phyloP scores from a whole-genome alignment of 2,888 invertebrate species.

The Agriopis leucophaearia region DNA sequence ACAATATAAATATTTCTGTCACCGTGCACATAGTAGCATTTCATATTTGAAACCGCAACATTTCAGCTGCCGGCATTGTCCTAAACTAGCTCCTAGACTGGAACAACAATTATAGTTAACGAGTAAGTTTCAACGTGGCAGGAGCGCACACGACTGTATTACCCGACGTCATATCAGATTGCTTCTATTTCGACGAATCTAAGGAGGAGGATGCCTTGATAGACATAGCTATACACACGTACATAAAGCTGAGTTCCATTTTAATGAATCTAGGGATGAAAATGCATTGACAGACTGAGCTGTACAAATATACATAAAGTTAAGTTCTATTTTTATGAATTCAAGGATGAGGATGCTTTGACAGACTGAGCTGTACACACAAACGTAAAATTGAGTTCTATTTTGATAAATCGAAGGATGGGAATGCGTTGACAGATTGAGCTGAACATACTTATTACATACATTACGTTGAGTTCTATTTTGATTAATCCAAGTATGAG shows the following conservation, averaged over 20 bases:
- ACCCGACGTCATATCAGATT: slow-evolving; percentile 25
- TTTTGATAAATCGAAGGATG: slow-evolving; percentile 1
- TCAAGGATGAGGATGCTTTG: background rate
- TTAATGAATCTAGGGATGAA: slow-evolving; percentile 1
- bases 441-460: background rate
- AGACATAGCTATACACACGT: background rate
- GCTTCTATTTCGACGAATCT: slow-evolving; percentile 18
- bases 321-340: slow-evolving; percentile 10
- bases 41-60: slow-evolving; percentile 1
- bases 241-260: background rate
- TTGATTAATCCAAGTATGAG: too few species aligned
- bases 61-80: slow-evolving; percentile 12
- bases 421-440: background rate
- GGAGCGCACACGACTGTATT: slow-evolving; percentile 21
- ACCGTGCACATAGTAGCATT: background rate
- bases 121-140: slow-evolving; percentile 24
- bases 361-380: background rate
- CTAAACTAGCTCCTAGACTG: slow-evolving; percentile 18
- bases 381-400: background rate
- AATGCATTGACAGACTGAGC: background rate
- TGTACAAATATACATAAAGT: background rate
- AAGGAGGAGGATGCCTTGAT: background rate
- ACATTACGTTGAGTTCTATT: too few species aligned
- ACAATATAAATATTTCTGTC: too few species aligned
- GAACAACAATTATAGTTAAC: slow-evolving; percentile 36